Evolutionary conservation across 1,140 invertebrate species (phyloP), one percentile per base, ranked within the genome.

Genomic region (Drosophila gunungcola): DNA sequence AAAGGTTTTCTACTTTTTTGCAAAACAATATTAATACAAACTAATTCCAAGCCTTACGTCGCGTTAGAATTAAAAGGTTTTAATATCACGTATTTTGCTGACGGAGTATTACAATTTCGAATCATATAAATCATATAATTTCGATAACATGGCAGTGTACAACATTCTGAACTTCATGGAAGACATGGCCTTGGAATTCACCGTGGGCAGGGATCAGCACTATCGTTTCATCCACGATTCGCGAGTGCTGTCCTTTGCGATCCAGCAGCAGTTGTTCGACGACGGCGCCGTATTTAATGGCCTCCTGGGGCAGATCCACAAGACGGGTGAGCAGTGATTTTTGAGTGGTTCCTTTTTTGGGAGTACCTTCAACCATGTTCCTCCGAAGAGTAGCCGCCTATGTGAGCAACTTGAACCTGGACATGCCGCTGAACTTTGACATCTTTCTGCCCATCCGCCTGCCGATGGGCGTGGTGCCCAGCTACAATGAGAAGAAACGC

Each of bases 371-470:
- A 16, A 1, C 13, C 6, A 25, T n/a, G 5, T 9, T 5, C 12
- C 7, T 16, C 4, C n/a, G 3, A 34, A 10, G 10, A 27, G 10
- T 53, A 86, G 81, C 63, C 2, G n/a, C 61, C 6, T 64, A 41
- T n/a, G 49, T 85, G 6, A 11, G 52, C 13, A 9, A 60, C 11
- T 32, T 56, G 1, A 1, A 27, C 3, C 21, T 85, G 63, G 73
- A 78, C 3, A 27, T 85, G 64, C 81, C 81, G 9, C 39, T 86
- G 3, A 49, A 32, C 16, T 86, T 86, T 36, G 68, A 85, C 0
- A 9, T 82, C 9, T 85, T 85, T 2, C 21, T 85, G 13, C 73
- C 81, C 34, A 42, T 85, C 9, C 60, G 57, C 0, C 6, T 85
- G 29, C 78, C 81, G 4, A 4, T 53, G 1, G 2, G 45, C 1